Percentiles rank a stretch among this genome's conserved stretches.
These are phyloP conservation scores for Rhyacophila evoluta DNA, from an alignment of 2,888 invertebrate species.

Conservation along the genomic window DNA sequence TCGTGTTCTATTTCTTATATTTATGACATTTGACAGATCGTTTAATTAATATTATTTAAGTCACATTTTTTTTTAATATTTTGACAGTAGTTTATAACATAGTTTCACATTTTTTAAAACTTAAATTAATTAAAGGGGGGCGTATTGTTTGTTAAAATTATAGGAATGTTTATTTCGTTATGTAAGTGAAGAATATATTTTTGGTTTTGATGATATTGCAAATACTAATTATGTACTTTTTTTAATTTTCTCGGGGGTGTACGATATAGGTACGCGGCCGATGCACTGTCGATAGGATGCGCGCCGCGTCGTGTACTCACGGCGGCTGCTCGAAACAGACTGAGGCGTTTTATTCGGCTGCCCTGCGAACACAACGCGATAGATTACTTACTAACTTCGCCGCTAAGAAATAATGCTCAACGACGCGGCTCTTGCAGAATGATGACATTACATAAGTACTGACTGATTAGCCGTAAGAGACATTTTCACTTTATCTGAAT, in stretches of 20 bases:
- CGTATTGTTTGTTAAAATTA: no score
- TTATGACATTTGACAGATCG: no score
- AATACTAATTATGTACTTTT: not conserved
- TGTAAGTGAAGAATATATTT: no score
- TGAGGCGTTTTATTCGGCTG: not conserved
- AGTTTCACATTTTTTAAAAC: no score
- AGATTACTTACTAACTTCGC: no score
- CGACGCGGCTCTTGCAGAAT: not conserved
- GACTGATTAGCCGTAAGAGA: not conserved
- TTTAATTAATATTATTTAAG: no score
- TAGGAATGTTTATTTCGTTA: not conserved
- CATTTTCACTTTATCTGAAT: not conserved
- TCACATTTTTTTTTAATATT: no score
- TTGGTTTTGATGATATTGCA: not conserved
- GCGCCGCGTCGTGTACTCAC: not conserved
- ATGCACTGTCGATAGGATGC: not conserved
- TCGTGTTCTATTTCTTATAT: no score
- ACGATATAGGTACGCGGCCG: not conserved
- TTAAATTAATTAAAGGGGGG: no score
- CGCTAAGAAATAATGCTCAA: not conserved
- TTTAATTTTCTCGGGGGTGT: not conserved
- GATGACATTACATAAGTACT: constrained; percentile 8
- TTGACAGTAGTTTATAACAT: no score
- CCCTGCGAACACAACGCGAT: not conserved
- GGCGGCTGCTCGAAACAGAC: constrained; percentile 2